Base-by-base conservation (phyloP, 2,113 vertebrate genomes). In the Steatornis caripensis region DNA sequence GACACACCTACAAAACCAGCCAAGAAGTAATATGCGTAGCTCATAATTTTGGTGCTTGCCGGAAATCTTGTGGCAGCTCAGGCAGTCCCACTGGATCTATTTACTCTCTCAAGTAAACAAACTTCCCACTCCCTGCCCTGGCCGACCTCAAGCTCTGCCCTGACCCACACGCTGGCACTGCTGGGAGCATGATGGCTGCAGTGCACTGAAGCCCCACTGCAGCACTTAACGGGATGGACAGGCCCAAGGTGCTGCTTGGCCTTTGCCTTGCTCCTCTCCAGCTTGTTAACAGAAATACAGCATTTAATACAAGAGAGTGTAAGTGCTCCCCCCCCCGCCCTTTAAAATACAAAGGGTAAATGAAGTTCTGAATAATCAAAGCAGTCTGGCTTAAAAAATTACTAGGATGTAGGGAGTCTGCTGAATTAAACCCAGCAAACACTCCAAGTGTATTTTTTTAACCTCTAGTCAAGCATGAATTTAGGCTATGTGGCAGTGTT, bases 201-300 rank as follows among this genome's bases (percentile, higher is more conserved):
- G 2, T 10, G 20, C 54, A 20, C 36, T 2, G 3, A 21, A 39
- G 77, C 21, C 4, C 6, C 12, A 32, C 81, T 2, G 1, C 0
- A 8, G 60, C 20, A 11, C 36, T 34, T 2, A 12, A 12, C 0
- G 1, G 87, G 62, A 19, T 1, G 3, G 64, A 54, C 1, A 5
- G 16, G 54, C 39, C 12, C 48, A 16, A 36, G 18, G n/a, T 10
- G 48, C 68, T 62, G 62, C 48, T 49, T 7, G 6, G 43, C 43
- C 32, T 55, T 11, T 41, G 27, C 39, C 26, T 41, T 37, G 54
- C n/a, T 43, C 55, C 14, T 61, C 65, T 75, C 49, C 62, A 54
- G 19, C 17, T 69, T 11, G 37, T 17, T n/a, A n/a, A 57, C 24
- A 51, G 11, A 39, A 60, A 12, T 3, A 37, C 5, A 51, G 58